Base-by-base conservation (phyloP, 2,888 invertebrate species). In the Phortica okadai region DNA sequence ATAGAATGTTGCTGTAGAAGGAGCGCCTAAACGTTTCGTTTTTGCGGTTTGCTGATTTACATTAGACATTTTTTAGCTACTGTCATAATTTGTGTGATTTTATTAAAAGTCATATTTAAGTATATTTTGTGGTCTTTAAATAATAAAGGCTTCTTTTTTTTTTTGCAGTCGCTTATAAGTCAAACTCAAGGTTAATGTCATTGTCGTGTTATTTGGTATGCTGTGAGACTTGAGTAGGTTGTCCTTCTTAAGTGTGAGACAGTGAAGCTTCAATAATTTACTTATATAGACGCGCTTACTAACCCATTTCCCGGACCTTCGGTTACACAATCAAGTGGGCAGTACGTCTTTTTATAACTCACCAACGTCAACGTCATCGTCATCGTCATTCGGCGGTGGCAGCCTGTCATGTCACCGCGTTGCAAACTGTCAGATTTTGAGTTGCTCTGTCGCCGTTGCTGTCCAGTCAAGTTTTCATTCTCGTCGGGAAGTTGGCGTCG, bases 381-480 rank as follows among this genome's bases (percentile, higher is more conserved):
- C 45, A 45, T 66, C 14, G 66, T 69, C 45, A 44, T 69, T 69
- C 45, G 42, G 76, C 79, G 77, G 78, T 85, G 89, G 89, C 88
- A 88, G 89, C 84, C 81, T 88, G 88, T 88, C 89, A 89, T 89
- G 88, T 88, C 86, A 84, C 79, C 82, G 80, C 69, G 81, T 84
- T 80, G 86, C 78, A 84, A 84, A 81, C 89, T 88, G 88, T 89
- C 88, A 89, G 89, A 89, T 88, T 85, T 89, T 83, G 82, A 83
- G 83, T 82, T 83, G 85, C 80, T 82, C 81, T 82, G 82, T 83
- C 81, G 81, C 77, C 83, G 82, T 45, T 62, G 21, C 62, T 62
- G 62, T 1, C 10, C 21, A 8, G 16, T 21, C 25, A 62, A 10
- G 62, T 25, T 62, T 62, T 25, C 10, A 16, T 62, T 7, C 5